phyloP scores from a whole-genome alignment of 2,888 invertebrate genomes.

The Drosophila anceps region DNA sequence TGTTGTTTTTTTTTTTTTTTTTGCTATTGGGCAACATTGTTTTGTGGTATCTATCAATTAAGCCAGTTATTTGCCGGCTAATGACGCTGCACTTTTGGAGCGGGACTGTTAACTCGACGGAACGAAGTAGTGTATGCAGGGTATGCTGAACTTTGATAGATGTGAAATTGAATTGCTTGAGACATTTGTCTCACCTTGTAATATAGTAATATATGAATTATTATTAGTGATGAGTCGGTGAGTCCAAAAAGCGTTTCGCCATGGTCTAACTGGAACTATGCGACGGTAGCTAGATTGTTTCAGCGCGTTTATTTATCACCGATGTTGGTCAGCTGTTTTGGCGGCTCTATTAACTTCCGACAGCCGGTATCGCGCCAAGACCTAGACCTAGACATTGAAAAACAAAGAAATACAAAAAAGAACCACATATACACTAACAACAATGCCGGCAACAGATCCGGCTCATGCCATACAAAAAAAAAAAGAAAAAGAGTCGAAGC shows the following conservation, averaged over 20 bases:
- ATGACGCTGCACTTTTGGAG: slow-evolving; percentile 37
- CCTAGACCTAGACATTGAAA: slow-evolving; percentile 75
- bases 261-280: slow-evolving; percentile 64
- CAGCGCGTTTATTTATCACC: slow-evolving; percentile 63
- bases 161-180: slow-evolving; percentile 4
- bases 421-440: neutral
- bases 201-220: slow-evolving; percentile 23
- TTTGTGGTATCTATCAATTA: slow-evolving; percentile 12
- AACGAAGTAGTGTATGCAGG: neutral
- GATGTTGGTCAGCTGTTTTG: slow-evolving; percentile 64
- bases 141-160: slow-evolving; percentile 1
- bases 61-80: slow-evolving; percentile 9
- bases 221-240: slow-evolving; percentile 51
- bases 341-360: slow-evolving; percentile 59
- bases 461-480: slow-evolving; percentile 10
- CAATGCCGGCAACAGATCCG: slow-evolving; percentile 16
- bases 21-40: slow-evolving; percentile 2
- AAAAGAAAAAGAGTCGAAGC: neutral
- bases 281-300: slow-evolving; percentile 38
- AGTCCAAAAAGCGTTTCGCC: slow-evolving; percentile 45
- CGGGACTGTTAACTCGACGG: slow-evolving; percentile 8
- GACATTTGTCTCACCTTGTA: slow-evolving; percentile 36
- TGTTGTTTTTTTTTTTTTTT: neutral
- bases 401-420: slow-evolving; percentile 4
- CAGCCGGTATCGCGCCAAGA: slow-evolving; percentile 62